Evolutionary conservation across 2,888 invertebrate genomes (phyloP).

Genomic region (Drosophila prostipennis): DNA sequence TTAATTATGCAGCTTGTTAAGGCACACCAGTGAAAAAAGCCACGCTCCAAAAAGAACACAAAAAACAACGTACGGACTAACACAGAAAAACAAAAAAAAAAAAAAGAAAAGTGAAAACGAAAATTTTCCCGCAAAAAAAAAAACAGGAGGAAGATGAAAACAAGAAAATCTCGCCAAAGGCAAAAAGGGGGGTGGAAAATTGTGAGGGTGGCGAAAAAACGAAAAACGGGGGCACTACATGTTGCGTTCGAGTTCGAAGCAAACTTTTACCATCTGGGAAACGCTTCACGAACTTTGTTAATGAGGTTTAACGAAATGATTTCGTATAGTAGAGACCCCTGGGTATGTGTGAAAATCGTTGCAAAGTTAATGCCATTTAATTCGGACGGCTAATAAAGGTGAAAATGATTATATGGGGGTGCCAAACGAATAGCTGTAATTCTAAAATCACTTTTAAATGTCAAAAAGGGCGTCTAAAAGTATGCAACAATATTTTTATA

Average conservation of each 20-base stretch:
- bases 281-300: constrained; percentile 20
- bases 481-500: no score
- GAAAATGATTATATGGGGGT: no score
- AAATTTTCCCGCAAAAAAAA: constrained; percentile 6
- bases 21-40: constrained; percentile 24
- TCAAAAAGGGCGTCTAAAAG: no score
- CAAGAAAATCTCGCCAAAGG: constrained; percentile 28
- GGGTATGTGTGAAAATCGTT: constrained; percentile 7
- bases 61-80: background rate
- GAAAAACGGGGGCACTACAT: constrained; percentile 13
- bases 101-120: background rate
- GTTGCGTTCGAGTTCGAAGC: constrained; percentile 40
- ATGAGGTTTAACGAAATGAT: constrained; percentile 24
- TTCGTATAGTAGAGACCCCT: background rate
- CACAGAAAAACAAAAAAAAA: background rate
- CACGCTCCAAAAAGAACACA: constrained; percentile 10
- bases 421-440: no score
- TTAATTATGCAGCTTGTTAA: constrained; percentile 70
- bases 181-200: background rate
- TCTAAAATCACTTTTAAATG: no score
- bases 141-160: constrained; percentile 12
- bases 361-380: constrained; percentile 5
- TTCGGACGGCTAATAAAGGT: background rate
- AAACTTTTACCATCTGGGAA: constrained; percentile 10
- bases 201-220: background rate